Base-by-base conservation (phyloP, 2,888 invertebrate species). In the Formica aserva region DNA sequence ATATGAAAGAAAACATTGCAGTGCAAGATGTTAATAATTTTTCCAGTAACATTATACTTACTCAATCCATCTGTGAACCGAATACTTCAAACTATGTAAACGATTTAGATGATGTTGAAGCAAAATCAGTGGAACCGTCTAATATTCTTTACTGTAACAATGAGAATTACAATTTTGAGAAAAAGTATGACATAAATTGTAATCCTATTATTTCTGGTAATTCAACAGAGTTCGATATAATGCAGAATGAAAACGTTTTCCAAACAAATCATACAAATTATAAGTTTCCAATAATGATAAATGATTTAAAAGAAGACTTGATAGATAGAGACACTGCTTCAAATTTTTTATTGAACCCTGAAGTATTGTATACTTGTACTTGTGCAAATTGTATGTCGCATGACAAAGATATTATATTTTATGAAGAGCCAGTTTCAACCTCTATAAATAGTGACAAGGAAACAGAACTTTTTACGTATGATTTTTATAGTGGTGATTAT, bases 41-140 rank as follows among this genome's bases (percentile, higher is more conserved):
- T 35, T 63, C 83, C 2, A 80, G 65, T 45, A 88, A 85, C 41
- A 78, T 86, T 26, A 83, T 86, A 81, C 69, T 82, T 32, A 71
- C 52, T 55, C 48, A 55, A 6, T 84, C 71, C 32, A 41, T 71
- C 3, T 76, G 81, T 8, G 72, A 84, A 52, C 60, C 69, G n/a
- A 57, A 74, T 15, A 22, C 45, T 62, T 6, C 15, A 9, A 71
- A 22, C 26, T 67, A n/a, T n/a, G 41, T 38, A 29, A 60, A 67
- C 4, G 55, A 41, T 29, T 74, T 71, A 11, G 41, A 48, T n/a
- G 57, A 78, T 1, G 32, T 48, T 77, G 15, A 26, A 9, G 41
- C 9, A 13, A 15, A 66, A 41, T 72, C 41, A 5, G 29, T 82
- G 0, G 63, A 82, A 13, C 18, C 4, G 4, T 11, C 4, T 22